A percentile compares a stretch with the other conserved stretches of the same genome.
These are phyloP conservation scores for Crypturellus tataupa DNA, from an alignment of 2,797 vertebrate species.

Conservation along the genomic window DNA sequence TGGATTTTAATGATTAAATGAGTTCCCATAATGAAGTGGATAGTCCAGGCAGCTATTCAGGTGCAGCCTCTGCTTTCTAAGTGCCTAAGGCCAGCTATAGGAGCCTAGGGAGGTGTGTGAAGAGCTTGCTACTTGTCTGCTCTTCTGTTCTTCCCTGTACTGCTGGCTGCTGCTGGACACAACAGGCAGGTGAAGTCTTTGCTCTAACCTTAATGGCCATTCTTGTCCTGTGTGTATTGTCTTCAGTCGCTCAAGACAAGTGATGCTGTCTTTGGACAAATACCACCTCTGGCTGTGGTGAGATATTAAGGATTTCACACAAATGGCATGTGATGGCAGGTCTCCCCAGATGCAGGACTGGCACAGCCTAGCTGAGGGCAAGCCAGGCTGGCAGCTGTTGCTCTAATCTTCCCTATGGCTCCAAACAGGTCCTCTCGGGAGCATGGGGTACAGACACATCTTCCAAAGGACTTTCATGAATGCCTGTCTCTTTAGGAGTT, in stretches of 20 bases:
- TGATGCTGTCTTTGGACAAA: not conserved
- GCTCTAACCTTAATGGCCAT: not conserved
- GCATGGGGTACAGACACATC: not conserved
- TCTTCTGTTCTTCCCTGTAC: not conserved
- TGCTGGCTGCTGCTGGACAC: not conserved
- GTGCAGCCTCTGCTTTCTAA: too few species aligned
- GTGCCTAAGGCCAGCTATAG: not conserved
- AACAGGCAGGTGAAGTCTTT: not conserved
- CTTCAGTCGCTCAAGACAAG: rapidly evolving
- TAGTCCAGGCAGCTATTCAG: rapidly evolving
- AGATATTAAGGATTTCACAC: not conserved
- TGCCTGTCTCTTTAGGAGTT: not conserved
- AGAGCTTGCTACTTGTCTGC: rapidly evolving
- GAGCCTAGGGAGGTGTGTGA: not conserved
- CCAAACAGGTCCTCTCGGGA: not conserved
- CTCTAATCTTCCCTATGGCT: not conserved
- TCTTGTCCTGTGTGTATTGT: not conserved
- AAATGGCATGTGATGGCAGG: not conserved
- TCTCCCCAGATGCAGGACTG: not conserved
- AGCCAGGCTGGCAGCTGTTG: not conserved
- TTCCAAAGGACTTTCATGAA: not conserved
- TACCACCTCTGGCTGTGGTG: rapidly evolving
- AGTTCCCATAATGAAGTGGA: not conserved
- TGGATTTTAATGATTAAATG: not conserved
- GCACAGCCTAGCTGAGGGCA: not conserved